These are phyloP conservation scores for Leucoraja ocellata DNA, from an alignment of 2,797 vertebrate genomes.

Conservation along the genomic window DNA sequence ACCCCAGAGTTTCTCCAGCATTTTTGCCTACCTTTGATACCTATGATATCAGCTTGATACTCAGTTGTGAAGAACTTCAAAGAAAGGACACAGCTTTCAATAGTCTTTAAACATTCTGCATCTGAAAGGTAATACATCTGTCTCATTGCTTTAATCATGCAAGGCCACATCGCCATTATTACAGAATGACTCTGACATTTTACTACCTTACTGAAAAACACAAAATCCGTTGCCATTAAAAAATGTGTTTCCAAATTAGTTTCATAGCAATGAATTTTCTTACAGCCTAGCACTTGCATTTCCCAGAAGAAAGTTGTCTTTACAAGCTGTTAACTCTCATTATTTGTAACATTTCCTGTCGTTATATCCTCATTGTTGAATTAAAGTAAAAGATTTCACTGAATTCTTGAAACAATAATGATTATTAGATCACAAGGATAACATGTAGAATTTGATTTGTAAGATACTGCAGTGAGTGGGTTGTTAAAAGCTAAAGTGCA, in stretches of 20 bases:
- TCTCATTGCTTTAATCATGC: constrained; percentile 14
- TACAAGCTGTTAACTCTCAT: not conserved
- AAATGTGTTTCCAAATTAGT: constrained; percentile 5
- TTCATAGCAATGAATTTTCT: not conserved
- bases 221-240: not conserved
- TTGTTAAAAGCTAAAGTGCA: not conserved
- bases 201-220: not conserved
- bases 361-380: not conserved
- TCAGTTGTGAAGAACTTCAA: not conserved
- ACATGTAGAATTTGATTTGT: not conserved
- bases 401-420: not conserved
- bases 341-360: not conserved
- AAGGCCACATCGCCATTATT: not conserved
- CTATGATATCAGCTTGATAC: not conserved
- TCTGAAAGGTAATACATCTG: constrained; percentile 5
- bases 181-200: constrained; percentile 25
- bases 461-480: not conserved
- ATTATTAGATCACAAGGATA: not conserved
- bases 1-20: too few species aligned
- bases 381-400: not conserved
- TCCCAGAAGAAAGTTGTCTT: not conserved
- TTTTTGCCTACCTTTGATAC: too few species aligned
- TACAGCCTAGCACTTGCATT: not conserved
- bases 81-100: constrained; percentile 33
- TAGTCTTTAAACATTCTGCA: not conserved